Conservation (phyloP, 2,888 invertebrate genomes). For the Lacanobia oleracea region DNA sequence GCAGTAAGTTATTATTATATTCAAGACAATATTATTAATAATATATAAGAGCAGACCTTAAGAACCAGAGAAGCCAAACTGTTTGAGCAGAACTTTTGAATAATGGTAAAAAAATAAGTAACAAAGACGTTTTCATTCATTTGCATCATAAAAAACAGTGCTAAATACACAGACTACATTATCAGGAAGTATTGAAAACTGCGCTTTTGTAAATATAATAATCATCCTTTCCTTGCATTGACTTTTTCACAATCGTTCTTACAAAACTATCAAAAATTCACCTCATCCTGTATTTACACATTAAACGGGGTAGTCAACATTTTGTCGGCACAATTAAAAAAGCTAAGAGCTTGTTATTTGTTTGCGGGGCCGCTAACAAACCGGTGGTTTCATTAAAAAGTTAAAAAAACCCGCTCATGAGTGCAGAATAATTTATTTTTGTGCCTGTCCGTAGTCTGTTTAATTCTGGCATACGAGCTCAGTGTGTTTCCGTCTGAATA, state of each 20-base stretch:
- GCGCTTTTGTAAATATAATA: too few species aligned
- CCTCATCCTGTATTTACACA: background rate
- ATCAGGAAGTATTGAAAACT: too few species aligned
- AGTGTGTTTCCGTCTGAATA: conserved; percentile 39
- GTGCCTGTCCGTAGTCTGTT: conserved; percentile 9
- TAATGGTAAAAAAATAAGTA: background rate
- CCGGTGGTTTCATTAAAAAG: conserved; percentile 62
- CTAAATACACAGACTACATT: too few species aligned
- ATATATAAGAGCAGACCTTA: background rate
- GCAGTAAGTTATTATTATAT: conserved; percentile 9
- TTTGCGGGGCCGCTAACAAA: conserved; percentile 45
- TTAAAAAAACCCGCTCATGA: conserved; percentile 51
- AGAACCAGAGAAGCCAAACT: background rate
- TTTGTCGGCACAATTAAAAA: conserved; percentile 36
- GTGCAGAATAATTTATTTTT: conserved; percentile 53
- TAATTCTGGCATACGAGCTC: conserved; percentile 41
- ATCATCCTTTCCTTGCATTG: too few species aligned
- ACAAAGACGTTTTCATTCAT: background rate
- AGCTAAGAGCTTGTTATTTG: conserved; percentile 59
- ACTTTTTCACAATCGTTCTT: background rate
- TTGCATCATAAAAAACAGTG: too few species aligned
- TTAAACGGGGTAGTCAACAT: conserved; percentile 5
- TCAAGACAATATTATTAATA: background rate
- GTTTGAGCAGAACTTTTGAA: background rate
- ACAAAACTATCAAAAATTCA: conserved; percentile 3